Base-by-base conservation (phyloP, 1,140 invertebrate species). In the Bombus confusus region DNA sequence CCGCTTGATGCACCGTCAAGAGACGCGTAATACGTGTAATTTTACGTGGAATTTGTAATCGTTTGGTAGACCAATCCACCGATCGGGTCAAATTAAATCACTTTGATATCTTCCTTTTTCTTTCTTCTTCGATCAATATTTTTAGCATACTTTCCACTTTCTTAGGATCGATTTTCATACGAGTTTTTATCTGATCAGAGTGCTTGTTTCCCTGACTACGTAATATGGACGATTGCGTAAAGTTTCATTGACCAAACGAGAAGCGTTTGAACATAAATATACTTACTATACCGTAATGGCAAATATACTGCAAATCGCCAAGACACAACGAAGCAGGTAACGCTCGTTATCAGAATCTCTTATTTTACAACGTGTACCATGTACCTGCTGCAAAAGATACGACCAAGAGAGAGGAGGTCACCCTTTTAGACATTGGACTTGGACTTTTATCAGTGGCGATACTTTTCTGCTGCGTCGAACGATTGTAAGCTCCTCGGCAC, bases 401-500 rank as follows among this genome's bases (percentile, higher is more conserved):
- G 3, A 1, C 3, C 3, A 4, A n/a, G 12, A 62, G n/a, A n/a
- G 13, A 62, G 4, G 12, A 10, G 28, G 28, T 13, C 10, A 4
- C 12, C 28, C 3, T 12, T 62, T 62, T n/a, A 6, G 13, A 64
- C n/a, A 8, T 64, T 6, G 62, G n/a, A 64, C 15, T 31, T 64
- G 18, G n/a, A n/a, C 62, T 31, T 28, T 64, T n/a, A 31, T 12
- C 34, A 4, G 34, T 37, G 28, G 22, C 22, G 12, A 5, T 37
- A 66, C 68, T 47, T 39, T 80, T 77, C 81, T 13, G 28, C 62
- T 43, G 43, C 81, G 43, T 64, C 71, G 41, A 6, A 52, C 25
- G 31, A 25, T 73, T 2, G 18, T 43, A 75, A 75, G 57, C 59
- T 66, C 59, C 59, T 66, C 59, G 72, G 71, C 59, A n/a, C 80